A percentile compares a stretch with the other conserved stretches of the same genome.
phyloP scores from a whole-genome alignment of 2,888 invertebrate species.

The Aspidapion aeneum region DNA sequence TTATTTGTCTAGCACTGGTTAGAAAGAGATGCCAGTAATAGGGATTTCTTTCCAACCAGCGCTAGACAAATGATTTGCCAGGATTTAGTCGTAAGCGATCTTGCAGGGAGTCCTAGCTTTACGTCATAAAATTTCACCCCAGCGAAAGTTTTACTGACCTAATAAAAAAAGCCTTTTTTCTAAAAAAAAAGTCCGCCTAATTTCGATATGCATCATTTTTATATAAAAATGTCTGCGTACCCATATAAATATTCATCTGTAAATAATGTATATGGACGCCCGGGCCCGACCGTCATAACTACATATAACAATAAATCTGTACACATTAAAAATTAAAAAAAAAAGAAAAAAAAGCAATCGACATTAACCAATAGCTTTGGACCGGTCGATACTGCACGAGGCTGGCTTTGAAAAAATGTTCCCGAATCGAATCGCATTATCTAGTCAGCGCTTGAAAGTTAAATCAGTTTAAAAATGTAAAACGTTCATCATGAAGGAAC shows the following conservation, averaged over 20 bases:
- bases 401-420: slow-evolving; percentile 5
- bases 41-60: too few species aligned
- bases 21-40: too few species aligned
- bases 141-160: slow-evolving; percentile 12
- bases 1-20: too few species aligned
- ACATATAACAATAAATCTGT: slow-evolving; percentile 43
- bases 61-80: too few species aligned
- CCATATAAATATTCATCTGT: slow-evolving; percentile 43
- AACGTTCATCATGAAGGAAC: too few species aligned
- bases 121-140: not conserved
- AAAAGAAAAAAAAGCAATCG: slow-evolving; percentile 38
- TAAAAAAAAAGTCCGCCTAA: slow-evolving; percentile 33
- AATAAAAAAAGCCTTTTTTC: slow-evolving; percentile 13
- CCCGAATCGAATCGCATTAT: not conserved
- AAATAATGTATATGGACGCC: slow-evolving; percentile 38
- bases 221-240: slow-evolving; percentile 36
- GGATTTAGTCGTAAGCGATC: too few species aligned
- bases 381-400: slow-evolving; percentile 30
- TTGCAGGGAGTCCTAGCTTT: too few species aligned
- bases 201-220: slow-evolving; percentile 40
- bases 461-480: not conserved
- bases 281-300: slow-evolving; percentile 34
- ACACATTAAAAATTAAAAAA: slow-evolving; percentile 38
- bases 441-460: not conserved
- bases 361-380: slow-evolving; percentile 39